Base-by-base conservation (phyloP, 2,888 invertebrate species). In the Drosophila leonis region DNA sequence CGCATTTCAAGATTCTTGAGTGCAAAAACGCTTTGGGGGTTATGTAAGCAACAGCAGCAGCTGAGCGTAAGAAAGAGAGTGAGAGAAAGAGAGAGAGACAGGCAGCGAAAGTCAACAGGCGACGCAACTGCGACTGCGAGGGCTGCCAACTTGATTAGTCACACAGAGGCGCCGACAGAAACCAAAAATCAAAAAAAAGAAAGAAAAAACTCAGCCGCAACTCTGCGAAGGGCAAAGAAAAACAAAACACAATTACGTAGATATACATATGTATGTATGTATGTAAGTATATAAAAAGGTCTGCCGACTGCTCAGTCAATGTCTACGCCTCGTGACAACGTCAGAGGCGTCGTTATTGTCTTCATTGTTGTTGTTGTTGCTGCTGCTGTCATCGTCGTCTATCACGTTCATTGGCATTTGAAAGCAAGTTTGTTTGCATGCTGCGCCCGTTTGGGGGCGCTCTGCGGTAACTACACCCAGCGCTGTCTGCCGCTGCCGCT, bases 381-480 rank as follows among this genome's bases (percentile, higher is more conserved):
- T 63, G 63, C 20, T 54, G 62, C 51, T 33, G 70, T 42, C 54
- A 63, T 54, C 65, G 70, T 71, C 67, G 82, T 71, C 82, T 78
- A 74, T 66, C 70, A 77, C 81, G 82, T 80, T 85, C 78, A 76
- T 84, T 85, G 78, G 83, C 78, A 76, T 83, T 83, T 80, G 69
- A 77, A 83, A 81, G 84, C 80, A 71, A 72, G 75, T 78, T 86
- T 86, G 81, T 79, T 71, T 83, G 82, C 77, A 80, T 78, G 85
- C 80, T 82, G 77, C 76, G 83, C 62, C 67, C 75, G 82, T 66
- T 62, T 74, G 59, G 48, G 57, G 74, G 54, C 74, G 67, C 78
- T 73, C 55, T 64, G 44, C 54, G 20, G 29, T 39, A 39, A 60
- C 64, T 70, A 27, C 70, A 67, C 55, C 46, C 37, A 33, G 63